Evolutionary conservation across 2,797 vertebrate species (phyloP).

Genomic region (Thripadectes ignobilis): DNA sequence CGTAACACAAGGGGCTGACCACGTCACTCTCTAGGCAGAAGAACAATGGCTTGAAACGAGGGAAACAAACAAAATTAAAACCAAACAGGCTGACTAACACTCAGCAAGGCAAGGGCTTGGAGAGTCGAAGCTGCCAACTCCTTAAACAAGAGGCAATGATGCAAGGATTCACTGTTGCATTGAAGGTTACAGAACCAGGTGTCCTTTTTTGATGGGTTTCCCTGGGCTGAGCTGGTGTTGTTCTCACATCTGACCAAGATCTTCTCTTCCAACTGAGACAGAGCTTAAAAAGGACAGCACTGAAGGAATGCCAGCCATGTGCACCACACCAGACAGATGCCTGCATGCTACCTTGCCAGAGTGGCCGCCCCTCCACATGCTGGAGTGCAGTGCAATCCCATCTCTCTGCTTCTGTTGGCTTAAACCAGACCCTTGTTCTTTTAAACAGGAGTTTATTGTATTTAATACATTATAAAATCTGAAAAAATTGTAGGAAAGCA

Average conservation of each 20-base stretch:
- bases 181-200: slow-evolving; percentile 9
- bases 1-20: neutral
- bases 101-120: neutral
- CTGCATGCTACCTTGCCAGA: neutral
- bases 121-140: neutral
- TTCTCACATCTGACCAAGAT: neutral
- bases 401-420: slow-evolving; percentile 33
- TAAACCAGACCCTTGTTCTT: slow-evolving; percentile 72
- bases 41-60: neutral
- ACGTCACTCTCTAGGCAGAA: neutral
- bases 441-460: slow-evolving; percentile 82
- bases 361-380: accelerated
- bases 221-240: slow-evolving; percentile 29
- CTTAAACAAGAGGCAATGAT: neutral
- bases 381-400: neutral
- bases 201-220: slow-evolving; percentile 6
- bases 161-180: neutral
- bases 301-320: neutral
- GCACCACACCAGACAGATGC: neutral
- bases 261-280: neutral
- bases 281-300: neutral
- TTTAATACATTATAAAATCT: slow-evolving; percentile 83
- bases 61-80: neutral
- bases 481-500: slow-evolving; percentile 82
- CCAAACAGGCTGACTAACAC: neutral